Evolutionary conservation across 2,113 vertebrate genomes (phyloP).

Genomic region (Macaca fascicularis): T2T-MFA8v1.1 NC_088381.1:58825501-58826000

Average conservation of each 20-base stretch:
- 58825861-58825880: constrained; percentile 98
- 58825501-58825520: rapidly evolving
- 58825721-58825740: rapidly evolving
- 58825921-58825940: constrained; percentile 99
- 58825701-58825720: neutral
- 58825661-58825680: neutral
- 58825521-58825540: neutral
- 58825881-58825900: constrained; percentile 96
- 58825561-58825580: neutral
- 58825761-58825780: neutral
- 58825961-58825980: constrained; percentile 97
- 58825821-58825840: constrained; percentile 86
- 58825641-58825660: neutral
- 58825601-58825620: neutral
- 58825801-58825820: neutral
- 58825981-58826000: constrained; percentile 85
- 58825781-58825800: neutral
- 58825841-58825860: constrained; percentile 97
- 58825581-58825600: neutral
- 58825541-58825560: rapidly evolving
- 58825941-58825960: constrained; percentile 94
- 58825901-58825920: constrained; percentile 98
- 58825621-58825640: neutral
- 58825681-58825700: rapidly evolving
- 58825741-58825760: neutral